Conservation (phyloP, 2,888 invertebrate genomes). For the Cataglyphis albicans region DNA sequence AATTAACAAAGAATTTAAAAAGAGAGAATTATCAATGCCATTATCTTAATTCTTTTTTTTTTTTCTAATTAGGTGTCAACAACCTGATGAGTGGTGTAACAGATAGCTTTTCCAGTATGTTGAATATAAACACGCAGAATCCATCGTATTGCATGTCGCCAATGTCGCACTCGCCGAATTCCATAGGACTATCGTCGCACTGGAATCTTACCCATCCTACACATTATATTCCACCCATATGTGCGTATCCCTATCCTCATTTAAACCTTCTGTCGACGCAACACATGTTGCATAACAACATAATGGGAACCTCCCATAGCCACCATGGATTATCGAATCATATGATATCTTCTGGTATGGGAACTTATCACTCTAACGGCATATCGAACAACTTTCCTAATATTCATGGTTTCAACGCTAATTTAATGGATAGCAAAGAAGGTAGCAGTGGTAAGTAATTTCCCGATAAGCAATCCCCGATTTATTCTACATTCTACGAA, state of each 20-base stretch:
- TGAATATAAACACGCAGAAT: conserved; percentile 82
- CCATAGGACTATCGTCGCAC: conserved; percentile 80
- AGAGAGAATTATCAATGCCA: neutral
- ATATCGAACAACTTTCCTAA: conserved; percentile 87
- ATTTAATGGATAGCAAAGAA: conserved; percentile 87
- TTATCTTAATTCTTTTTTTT: neutral
- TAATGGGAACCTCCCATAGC: conserved; percentile 74
- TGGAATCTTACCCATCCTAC: conserved; percentile 74
- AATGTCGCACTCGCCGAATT: conserved; percentile 80
- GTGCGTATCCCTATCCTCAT: conserved; percentile 79
- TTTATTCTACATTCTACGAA: neutral
- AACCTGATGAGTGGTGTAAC: conserved; percentile 68
- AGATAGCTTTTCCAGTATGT: conserved; percentile 77
- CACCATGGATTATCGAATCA: conserved; percentile 70
- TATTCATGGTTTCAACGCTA: conserved; percentile 88
- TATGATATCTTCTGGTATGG: conserved; percentile 63
- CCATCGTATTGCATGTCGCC: conserved; percentile 82
- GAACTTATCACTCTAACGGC: conserved; percentile 71
- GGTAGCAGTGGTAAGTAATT: conserved; percentile 73
- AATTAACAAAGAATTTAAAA: neutral
- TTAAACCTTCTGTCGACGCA: conserved; percentile 82
- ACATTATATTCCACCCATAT: conserved; percentile 78
- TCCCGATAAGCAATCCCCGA: neutral
- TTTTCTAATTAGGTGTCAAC: conserved; percentile 67
- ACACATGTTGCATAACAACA: conserved; percentile 80